Evolutionary conservation across 2,797 vertebrate genomes (phyloP), one percentile per base, ranked within the genome.

Genomic region (Myotis daubentonii): DNA sequence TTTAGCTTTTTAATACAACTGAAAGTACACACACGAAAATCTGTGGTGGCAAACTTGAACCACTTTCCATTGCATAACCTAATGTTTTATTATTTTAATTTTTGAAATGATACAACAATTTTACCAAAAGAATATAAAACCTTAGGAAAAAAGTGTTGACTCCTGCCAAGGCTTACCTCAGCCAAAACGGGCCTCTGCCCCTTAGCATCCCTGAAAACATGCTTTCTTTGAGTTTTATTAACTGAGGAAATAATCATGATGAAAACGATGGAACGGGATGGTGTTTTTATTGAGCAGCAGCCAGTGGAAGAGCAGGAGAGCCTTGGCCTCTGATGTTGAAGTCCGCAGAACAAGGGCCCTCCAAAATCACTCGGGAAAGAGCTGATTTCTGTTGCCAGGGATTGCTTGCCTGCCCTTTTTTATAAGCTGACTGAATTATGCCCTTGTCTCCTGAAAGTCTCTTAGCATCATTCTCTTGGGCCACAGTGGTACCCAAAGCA

Each of bases 381-480:
- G 55, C 78, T 85, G 60, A 86, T 93, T 97, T 97, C 97, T 96
- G 51, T 97, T 98, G 83, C 96, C 79, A 94, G 79, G 68, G 30
- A 74, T 85, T 93, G 87, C 10, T 87, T 49, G 17, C 23, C 55
- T 41, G 4, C 38, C 70, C 8, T n/a, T 6, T 11, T 95, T 94
- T 70, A 78, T 6, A 81, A 82, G 66, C 80, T 97, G 93, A 95
- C 95, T 98, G 97, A 98, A 97, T 98, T 98, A 98, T 25, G 0
- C 82, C 82, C 96, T 98, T 98, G 96, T 98, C 94, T 97, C 81
- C 92, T 94, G 94, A 97, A 98, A 97, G 85, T 76, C 78, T 98
- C 96, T 97, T 97, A 97, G 75, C 89, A 68, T 96, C 95, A 94
- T 98, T 97, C 97, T 92, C 96, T 94, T 88, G 94, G 92, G 95